Percentiles rank a stretch among this genome's conserved stretches.
phyloP scores from a whole-genome alignment of 2,888 invertebrate genomes.

The Nephrotoma appendiculata region DNA sequence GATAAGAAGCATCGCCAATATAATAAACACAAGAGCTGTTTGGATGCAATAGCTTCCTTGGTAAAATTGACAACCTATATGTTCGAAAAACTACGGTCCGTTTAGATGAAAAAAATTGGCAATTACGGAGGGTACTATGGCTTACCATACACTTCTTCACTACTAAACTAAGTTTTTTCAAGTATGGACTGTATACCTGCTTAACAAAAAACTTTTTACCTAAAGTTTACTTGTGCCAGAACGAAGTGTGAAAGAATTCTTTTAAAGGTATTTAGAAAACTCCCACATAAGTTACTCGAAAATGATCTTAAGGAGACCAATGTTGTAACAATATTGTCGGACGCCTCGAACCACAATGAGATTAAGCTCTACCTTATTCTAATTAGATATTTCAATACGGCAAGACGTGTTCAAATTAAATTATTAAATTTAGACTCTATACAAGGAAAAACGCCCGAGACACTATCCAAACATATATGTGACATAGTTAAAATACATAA shows the following conservation, averaged over 20 bases:
- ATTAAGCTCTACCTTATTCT: slow-evolving; percentile 13
- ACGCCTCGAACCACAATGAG: slow-evolving; percentile 14
- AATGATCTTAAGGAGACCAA: background rate
- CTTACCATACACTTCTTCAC: background rate
- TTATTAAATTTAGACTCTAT: background rate
- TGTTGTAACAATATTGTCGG: slow-evolving; percentile 10
- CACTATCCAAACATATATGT: too few species aligned
- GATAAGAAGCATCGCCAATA: background rate
- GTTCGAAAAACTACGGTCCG: background rate
- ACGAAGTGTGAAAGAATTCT: background rate
- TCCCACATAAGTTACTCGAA: background rate
- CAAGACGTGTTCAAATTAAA: background rate
- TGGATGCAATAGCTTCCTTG: background rate
- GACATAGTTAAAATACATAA: slow-evolving; percentile 7
- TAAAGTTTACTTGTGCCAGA: slow-evolving; percentile 9
- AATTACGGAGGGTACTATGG: background rate
- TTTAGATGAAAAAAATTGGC: background rate
- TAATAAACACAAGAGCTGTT: background rate
- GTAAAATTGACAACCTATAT: background rate
- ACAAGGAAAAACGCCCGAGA: too few species aligned
- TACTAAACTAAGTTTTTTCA: slow-evolving; percentile 12
- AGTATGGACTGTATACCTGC: slow-evolving; percentile 8
- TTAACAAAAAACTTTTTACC: slow-evolving; percentile 6
- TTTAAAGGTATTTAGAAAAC: background rate
- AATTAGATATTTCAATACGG: slow-evolving; percentile 4